Conservation (phyloP, 2,113 vertebrate species). For the Maylandia zebra region DNA sequence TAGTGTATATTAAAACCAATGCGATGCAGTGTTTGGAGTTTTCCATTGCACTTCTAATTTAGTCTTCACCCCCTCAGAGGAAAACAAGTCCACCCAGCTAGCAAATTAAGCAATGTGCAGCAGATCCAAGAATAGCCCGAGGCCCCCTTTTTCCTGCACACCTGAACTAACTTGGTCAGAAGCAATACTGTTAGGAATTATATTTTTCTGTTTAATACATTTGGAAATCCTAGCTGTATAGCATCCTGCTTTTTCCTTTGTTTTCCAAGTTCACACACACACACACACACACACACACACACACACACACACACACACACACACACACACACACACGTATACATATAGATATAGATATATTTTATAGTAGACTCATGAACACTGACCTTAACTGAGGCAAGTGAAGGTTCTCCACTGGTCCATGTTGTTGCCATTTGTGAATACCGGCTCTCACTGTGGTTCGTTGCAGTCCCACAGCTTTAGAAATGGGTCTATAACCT, state of each 20-base stretch:
- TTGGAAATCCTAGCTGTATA: neutral
- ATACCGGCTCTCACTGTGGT: neutral
- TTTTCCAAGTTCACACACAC: neutral
- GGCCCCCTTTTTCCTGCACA: neutral
- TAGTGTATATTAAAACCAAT: neutral
- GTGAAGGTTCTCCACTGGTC: neutral
- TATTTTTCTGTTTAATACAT: neutral
- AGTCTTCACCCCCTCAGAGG: neutral
- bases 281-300: neutral
- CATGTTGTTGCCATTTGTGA: neutral
- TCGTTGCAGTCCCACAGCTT: neutral
- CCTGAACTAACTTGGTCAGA: neutral
- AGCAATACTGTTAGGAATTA: neutral
- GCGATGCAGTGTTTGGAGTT: neutral
- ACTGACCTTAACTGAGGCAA: neutral
- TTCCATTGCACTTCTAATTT: neutral
- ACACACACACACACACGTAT: fast-evolving
- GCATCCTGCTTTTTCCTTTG: neutral
- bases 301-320: neutral
- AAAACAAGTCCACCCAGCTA: neutral
- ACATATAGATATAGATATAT: neutral
- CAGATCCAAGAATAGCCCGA: neutral
- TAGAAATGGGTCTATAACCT: neutral
- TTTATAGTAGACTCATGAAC: neutral
- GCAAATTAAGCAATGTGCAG: neutral